phyloP scores from a whole-genome alignment of 2,888 invertebrate genomes.

The Agriotes lineatus region DNA sequence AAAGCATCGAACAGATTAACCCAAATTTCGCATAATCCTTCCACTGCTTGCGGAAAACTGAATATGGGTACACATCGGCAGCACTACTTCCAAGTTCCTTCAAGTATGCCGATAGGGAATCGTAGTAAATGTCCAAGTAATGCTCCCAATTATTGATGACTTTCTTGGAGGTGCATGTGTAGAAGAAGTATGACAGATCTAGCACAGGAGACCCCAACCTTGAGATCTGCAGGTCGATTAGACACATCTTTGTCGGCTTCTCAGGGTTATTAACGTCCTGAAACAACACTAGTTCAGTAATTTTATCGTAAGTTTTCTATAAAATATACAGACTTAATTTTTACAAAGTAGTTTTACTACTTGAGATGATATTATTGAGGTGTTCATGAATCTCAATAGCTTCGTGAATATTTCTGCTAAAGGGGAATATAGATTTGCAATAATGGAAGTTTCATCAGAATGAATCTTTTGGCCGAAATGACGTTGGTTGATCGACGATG shows the following conservation, averaged over 20 bases:
- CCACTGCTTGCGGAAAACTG: conserved; percentile 34
- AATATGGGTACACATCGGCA: conserved; percentile 46
- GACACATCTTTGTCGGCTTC: conserved; percentile 48
- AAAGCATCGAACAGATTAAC: conserved; percentile 21
- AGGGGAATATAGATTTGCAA: too few species aligned
- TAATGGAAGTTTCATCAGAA: too few species aligned
- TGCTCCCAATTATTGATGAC: conserved; percentile 44
- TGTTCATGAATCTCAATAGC: too few species aligned
- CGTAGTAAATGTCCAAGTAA: conserved; percentile 52
- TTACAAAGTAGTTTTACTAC: too few species aligned
- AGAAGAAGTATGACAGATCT: conserved; percentile 54
- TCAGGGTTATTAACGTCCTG: conserved; percentile 28
- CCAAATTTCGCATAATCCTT: conserved; percentile 36
- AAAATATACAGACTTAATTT: too few species aligned
- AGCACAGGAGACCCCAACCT: conserved; percentile 46
- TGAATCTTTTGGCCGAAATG: too few species aligned
- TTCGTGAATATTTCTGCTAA: too few species aligned
- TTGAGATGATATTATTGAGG: too few species aligned
- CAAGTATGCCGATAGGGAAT: conserved; percentile 45
- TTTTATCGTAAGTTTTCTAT: too few species aligned
- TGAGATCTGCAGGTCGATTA: conserved; percentile 55
- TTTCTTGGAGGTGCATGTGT: conserved; percentile 44
- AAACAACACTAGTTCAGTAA: too few species aligned
- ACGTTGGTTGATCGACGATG: too few species aligned
- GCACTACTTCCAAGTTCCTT: conserved; percentile 49